phyloP scores from a whole-genome alignment of 2,797 vertebrate genomes.

The Cuniculus paca region DNA sequence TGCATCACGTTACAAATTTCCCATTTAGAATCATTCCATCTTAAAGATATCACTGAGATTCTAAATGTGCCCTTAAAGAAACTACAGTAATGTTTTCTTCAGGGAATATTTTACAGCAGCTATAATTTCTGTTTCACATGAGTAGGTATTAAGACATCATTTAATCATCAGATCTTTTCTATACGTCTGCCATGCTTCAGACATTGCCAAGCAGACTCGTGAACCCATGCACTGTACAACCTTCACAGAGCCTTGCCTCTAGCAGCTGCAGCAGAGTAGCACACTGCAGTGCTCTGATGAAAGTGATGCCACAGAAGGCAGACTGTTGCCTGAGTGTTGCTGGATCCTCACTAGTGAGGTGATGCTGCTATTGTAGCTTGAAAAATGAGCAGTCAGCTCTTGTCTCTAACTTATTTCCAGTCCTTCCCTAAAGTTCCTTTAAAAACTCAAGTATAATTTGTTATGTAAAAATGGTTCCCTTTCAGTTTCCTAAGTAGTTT shows the following conservation, averaged over 20 bases:
- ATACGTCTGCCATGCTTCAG: not conserved
- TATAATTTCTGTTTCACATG: constrained; percentile 7
- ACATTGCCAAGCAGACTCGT: not conserved
- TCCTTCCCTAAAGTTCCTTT: not conserved
- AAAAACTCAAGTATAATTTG: not conserved
- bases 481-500: not conserved
- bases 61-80: not conserved
- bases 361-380: not conserved
- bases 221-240: not conserved
- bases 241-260: not conserved
- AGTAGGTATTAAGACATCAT: not conserved
- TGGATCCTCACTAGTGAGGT: not conserved
- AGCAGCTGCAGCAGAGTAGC: not conserved
- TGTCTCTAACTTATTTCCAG: not conserved
- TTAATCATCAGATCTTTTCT: not conserved
- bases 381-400: not conserved
- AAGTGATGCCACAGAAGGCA: too few species aligned
- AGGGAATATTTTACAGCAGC: not conserved
- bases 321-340: not conserved
- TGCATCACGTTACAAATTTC: not conserved
- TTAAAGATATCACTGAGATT: constrained; percentile 5
- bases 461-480: not conserved
- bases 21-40: not conserved
- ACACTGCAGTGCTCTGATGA: rapidly evolving
- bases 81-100: constrained; percentile 10